Percentiles rank a stretch among this genome's conserved stretches.
Evolutionary conservation across 2,113 vertebrate species (phyloP).

Genomic region (Laticauda colubrina): DNA sequence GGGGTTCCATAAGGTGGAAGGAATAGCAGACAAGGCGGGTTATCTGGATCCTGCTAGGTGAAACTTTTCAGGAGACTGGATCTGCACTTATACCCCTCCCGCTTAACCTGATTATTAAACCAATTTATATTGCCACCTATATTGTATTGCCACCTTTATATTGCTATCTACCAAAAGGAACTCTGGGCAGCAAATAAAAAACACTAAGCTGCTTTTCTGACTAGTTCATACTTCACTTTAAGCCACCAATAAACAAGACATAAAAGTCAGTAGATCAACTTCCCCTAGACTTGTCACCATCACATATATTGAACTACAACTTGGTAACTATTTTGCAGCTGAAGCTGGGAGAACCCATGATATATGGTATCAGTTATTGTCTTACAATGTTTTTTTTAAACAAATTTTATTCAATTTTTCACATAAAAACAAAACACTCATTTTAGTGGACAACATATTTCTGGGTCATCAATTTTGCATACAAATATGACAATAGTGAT

Average conservation of each 20-base stretch:
- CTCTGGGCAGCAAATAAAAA: neutral
- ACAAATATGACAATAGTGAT: too few relatives aligned
- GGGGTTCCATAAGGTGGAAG: neutral
- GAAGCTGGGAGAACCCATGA: neutral
- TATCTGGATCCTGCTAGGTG: neutral
- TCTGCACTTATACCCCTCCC: neutral
- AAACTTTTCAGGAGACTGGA: neutral
- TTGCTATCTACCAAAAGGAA: neutral
- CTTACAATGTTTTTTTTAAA: neutral
- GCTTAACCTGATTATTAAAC: neutral
- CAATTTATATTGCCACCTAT: neutral
- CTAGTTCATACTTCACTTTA: neutral
- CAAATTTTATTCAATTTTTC: too few relatives aligned
- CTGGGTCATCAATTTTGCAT: too few relatives aligned
- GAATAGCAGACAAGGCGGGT: neutral
- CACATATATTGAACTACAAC: neutral
- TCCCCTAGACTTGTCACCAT: neutral
- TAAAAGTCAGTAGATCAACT: neutral
- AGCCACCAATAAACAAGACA: neutral
- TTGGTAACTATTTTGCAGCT: neutral
- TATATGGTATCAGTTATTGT: neutral
- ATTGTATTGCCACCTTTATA: neutral
- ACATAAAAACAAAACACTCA: too few relatives aligned
- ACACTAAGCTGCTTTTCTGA: neutral
- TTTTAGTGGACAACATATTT: too few relatives aligned